phyloP scores from a whole-genome alignment of 1,140 invertebrate genomes.

The Procambarus virginalis region DNA sequence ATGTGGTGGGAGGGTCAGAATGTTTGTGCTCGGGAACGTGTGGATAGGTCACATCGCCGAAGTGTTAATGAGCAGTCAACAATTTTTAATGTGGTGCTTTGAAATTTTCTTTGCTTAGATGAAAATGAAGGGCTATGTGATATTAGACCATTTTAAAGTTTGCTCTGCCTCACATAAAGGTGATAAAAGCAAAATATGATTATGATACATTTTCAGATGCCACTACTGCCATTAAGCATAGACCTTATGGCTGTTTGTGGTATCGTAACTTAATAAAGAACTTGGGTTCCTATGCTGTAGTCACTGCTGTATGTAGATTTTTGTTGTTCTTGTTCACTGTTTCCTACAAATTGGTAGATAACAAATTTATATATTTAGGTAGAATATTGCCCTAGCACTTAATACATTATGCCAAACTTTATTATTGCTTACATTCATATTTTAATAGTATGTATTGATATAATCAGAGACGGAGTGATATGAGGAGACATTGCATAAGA shows the following conservation, averaged over 20 bases:
- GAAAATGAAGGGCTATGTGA: background rate
- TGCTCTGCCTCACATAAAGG: background rate
- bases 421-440: background rate
- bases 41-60: no score
- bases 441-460: background rate
- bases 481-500: background rate
- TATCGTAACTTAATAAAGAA: background rate
- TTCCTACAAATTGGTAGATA: background rate
- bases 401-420: background rate
- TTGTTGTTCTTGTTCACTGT: background rate
- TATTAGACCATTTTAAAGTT: background rate
- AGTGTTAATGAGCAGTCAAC: background rate
- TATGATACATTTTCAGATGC: background rate
- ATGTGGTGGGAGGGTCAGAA: no score
- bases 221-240: background rate
- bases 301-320: background rate
- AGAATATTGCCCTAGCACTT: background rate
- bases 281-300: background rate
- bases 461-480: background rate
- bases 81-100: background rate
- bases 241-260: background rate
- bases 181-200: background rate
- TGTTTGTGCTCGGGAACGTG: no score
- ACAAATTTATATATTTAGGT: background rate
- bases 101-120: background rate